Base-by-base conservation (phyloP, 2,113 vertebrate species). In the Gallinago paraguaiae region DNA sequence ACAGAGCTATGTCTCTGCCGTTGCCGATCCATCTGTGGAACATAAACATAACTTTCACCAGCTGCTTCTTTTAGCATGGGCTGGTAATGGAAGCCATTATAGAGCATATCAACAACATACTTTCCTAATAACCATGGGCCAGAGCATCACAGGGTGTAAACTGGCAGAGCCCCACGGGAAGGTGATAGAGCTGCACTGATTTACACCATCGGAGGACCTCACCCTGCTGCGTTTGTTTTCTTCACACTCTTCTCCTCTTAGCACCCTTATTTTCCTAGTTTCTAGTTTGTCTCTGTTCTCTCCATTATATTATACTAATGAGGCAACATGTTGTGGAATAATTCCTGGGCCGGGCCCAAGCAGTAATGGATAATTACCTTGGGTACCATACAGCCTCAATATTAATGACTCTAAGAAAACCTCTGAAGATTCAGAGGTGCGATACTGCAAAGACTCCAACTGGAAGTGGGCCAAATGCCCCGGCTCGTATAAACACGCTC, bases 41-140 rank as follows among this genome's bases (percentile, higher is more conserved):
- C 85, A 91, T 85, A 96, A 86, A 90, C 94, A 67, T 93, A 96
- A 96, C 97, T 95, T 96, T 97, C 97, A 97, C 97, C 97, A 98
- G 98, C 97, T 98, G 97, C 97, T 97, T 97, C 90, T 93, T 96
- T 95, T 96, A 98, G 96, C 95, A 77, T 65, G 81, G 95, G 93
- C 82, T 94, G 94, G 94, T 96, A 95, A 92, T 88, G 86, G 31
- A 88, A 79, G 72, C 90, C 95, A 97, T 97, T 97, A 97, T 85
- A 90, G 87, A 96, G 86, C 89, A 95, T 82, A 86, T 96, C 95
- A 95, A 91, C 92, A 94, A 94, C 82, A 61, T 90, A 88, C 88
- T 97, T 95, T 86, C 86, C 80, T 85, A 96, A 94, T 92, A 95
- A 97, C 84, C 87, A 67, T 85, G 83, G 85, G 85, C 91, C 93